Base-by-base conservation (phyloP, 1,140 invertebrate genomes). In the Drosophila parvula region DNA sequence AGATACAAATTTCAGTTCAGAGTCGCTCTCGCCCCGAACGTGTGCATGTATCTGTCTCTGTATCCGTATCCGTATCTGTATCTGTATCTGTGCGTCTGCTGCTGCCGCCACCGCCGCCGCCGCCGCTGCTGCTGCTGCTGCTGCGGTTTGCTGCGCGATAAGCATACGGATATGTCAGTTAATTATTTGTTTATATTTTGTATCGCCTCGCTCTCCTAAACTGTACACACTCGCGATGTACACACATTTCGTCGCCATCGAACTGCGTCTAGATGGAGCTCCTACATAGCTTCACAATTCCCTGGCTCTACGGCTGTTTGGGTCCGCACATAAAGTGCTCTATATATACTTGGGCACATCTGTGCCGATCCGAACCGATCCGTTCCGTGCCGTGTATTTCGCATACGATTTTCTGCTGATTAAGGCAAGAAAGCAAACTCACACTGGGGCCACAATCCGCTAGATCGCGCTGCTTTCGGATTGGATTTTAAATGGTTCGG, bases 161-260 rank as follows among this genome's bases (percentile, higher is more conserved):
- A 90, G 85, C 84, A 88, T 88, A 88, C 84, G 84, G 84, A 88
- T 88, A 89, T 88, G 84, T 88, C 84, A 88, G 84, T 89, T 88
- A 89, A 88, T 88, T 88, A 88, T 88, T 88, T 88, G 84, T 88
- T 88, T 88, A 88, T 89, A 88, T 89, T 88, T 83, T 79, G 75
- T 81, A 81, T 63, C 63, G 43, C 58, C 30, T 44, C 27, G 40
- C 56, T 74, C 68, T 74, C 58, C 63, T 22, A 74, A 53, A 45
- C 47, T 67, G 40, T 40, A 55, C 59, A 62, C 14, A 34, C 51
- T 55, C 5, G 53, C 61, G 40, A 75, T 57, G 48, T 79, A 73
- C 62, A 64, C 68, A 30, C 27, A 30, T 61, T 76, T 71, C 27
- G 55, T 47, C 64, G 59, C 32, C 51, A 53, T 68, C 74, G 64